Evolutionary conservation across 1,140 invertebrate species (phyloP).

Genomic region (Dreissena rostriformis): DNA sequence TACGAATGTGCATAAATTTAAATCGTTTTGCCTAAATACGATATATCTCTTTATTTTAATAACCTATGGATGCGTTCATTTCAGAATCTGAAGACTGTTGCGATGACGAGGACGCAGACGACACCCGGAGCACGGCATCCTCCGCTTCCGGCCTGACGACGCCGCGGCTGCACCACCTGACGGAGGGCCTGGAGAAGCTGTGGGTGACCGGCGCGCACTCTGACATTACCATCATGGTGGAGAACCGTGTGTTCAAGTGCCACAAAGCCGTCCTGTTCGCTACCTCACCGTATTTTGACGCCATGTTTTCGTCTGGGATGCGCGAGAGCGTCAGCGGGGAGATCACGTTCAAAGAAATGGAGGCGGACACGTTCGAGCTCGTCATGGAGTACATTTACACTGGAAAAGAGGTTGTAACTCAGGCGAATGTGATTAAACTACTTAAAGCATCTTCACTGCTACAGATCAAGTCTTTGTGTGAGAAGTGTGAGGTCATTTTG

Average conservation of each 20-base stretch:
- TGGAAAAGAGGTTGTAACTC: constrained; percentile 66
- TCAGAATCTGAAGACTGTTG: constrained; percentile 17
- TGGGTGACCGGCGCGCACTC: constrained; percentile 60
- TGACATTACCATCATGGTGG: constrained; percentile 62
- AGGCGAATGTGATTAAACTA: constrained; percentile 71
- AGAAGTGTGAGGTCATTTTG: constrained; percentile 72
- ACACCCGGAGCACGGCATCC: constrained; percentile 27
- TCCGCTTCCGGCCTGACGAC: not conserved
- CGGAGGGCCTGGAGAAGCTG: constrained; percentile 50
- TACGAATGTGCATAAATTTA: too few species aligned
- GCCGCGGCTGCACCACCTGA: constrained; percentile 36
- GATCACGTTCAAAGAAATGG: constrained; percentile 73
- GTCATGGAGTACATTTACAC: constrained; percentile 74
- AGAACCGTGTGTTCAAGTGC: constrained; percentile 62
- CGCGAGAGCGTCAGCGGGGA: constrained; percentile 73
- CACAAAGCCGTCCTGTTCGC: constrained; percentile 68
- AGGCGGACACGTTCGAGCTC: constrained; percentile 67
- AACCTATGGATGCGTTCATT: not conserved
- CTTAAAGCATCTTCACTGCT: constrained; percentile 71
- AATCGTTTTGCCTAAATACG: too few species aligned
- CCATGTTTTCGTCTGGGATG: constrained; percentile 76
- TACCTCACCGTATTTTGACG: constrained; percentile 72
- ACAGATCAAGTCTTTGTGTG: constrained; percentile 72
- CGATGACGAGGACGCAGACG: constrained; percentile 34
- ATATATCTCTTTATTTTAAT: too few species aligned